Base-by-base conservation (phyloP, 2,888 invertebrate genomes). In the Limnephilus lunatus region DNA sequence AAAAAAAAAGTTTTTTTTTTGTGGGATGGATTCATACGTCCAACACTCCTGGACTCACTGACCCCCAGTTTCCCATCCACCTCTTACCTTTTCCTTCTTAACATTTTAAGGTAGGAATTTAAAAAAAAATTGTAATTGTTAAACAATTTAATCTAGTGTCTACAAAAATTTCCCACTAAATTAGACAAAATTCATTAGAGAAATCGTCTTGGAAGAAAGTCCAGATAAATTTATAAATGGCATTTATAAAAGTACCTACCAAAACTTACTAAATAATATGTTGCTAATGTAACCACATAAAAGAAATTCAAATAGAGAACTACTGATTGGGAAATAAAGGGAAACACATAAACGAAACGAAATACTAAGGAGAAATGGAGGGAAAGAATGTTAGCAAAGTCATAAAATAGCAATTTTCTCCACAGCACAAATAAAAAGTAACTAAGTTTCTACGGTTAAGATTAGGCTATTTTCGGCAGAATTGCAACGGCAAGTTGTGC, bases 321-420 rank as follows among this genome's bases (percentile, higher is more conserved):
- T 83, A 32, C 30, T 83, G 82, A 83, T 83, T 83, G 32, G 32
- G 82, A 83, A 83, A 35, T 68, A 53, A 53, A 53, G 19, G 53
- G 19, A 53, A 53, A 68, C 68, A 25, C 25, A 25, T 68, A 68
- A 68, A 68, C 68, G n/a, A 68, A 68, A 25, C 68, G 9, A 68
- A 68, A n/a, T 68, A 15, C 48, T 48, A n/a, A 25, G 68, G 9
- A 68, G 68, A n/a, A 68, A 68, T 25, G 68, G 19, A 7, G 68
- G 68, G 68, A 25, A 25, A 68, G 68, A 68, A 68, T 25, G n/a
- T 68, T 68, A 68, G 9, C 25, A 25, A 25, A 25, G 68, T 68
- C 68, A 68, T 68, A 68, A 68, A 68, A 68, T 68, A 68, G 68
- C 68, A 25, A 68, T 68, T 68, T 68, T 25, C 9, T 25, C 25